These are phyloP conservation scores for Rhinatrema bivittatum DNA, from an alignment of 2,797 vertebrate species.

Conservation along the genomic window DNA sequence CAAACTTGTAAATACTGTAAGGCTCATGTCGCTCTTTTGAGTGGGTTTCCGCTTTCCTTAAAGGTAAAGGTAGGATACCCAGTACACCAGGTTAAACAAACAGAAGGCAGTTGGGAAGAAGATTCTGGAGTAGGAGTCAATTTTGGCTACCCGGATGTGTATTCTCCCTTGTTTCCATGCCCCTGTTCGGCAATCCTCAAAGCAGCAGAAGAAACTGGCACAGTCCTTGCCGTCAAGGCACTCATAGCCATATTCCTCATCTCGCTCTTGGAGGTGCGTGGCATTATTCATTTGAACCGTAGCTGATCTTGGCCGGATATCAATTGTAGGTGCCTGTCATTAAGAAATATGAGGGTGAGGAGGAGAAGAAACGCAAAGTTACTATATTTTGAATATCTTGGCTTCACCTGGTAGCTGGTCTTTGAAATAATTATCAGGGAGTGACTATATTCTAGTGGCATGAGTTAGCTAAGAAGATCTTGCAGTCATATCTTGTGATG, in stretches of 20 bases:
- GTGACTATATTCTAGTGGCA: too few relatives aligned
- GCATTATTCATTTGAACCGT: slow-evolving; percentile 99
- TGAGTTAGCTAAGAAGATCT: too few relatives aligned
- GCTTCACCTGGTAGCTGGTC: too few relatives aligned
- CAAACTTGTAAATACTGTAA: slow-evolving; percentile 26
- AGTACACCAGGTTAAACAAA: slow-evolving; percentile 96
- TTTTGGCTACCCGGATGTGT: slow-evolving; percentile 94
- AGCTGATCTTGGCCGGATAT: slow-evolving; percentile 92
- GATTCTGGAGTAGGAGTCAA: slow-evolving; percentile 97
- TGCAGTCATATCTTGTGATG: too few relatives aligned
- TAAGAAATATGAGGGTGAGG: slow-evolving; percentile 25
- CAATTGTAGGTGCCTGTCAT: slow-evolving; percentile 90
- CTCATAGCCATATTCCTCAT: slow-evolving; percentile 96
- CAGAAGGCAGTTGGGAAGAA: slow-evolving; percentile 96
- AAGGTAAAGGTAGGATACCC: slow-evolving; percentile 97
- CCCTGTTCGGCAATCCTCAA: slow-evolving; percentile 94
- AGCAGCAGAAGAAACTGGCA: slow-evolving; percentile 98
- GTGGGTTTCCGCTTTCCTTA: slow-evolving; percentile 40
- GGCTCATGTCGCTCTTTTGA: slow-evolving; percentile 31
- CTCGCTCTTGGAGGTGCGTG: slow-evolving; percentile 92
- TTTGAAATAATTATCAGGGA: too few relatives aligned
- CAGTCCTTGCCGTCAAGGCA: slow-evolving; percentile 98
- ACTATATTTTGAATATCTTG: background rate
- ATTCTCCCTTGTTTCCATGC: slow-evolving; percentile 94
- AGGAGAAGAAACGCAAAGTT: slow-evolving; percentile 1